phyloP scores from a whole-genome alignment of 1,140 invertebrate species.

The Hormaphis cornu region DNA sequence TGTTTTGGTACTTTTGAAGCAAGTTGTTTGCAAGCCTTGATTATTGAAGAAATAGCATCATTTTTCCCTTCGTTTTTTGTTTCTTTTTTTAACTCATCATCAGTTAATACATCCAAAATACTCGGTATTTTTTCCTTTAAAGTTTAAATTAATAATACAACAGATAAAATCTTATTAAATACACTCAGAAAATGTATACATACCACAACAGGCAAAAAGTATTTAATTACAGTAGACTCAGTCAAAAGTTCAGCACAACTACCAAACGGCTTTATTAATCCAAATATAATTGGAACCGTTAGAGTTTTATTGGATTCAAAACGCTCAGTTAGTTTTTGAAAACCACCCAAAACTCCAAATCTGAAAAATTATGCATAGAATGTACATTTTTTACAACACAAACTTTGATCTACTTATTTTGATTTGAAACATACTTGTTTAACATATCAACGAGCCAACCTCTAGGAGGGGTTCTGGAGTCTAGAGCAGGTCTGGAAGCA shows the following conservation, averaged over 20 bases:
- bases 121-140: constrained; percentile 78
- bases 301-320: constrained; percentile 67
- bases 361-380: constrained; percentile 41
- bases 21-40: constrained; percentile 79
- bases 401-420: background rate
- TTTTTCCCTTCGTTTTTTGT: constrained; percentile 92
- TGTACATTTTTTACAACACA: background rate
- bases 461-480: constrained; percentile 62
- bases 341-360: constrained; percentile 82
- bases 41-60: constrained; percentile 81
- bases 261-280: constrained; percentile 82
- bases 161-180: background rate
- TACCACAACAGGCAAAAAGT: constrained; percentile 86
- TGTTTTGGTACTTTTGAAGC: constrained; percentile 67
- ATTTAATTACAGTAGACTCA: constrained; percentile 79
- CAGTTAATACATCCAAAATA: constrained; percentile 87
- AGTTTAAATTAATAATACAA: constrained; percentile 36
- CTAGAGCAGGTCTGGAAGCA: constrained; percentile 67
- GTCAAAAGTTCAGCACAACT: constrained; percentile 86
- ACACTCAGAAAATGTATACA: constrained; percentile 41
- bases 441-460: constrained; percentile 95
- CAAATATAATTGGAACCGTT: constrained; percentile 69
- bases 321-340: constrained; percentile 75
- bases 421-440: constrained; percentile 54
- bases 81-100: constrained; percentile 94